Evolutionary conservation across 1,140 invertebrate species (phyloP), one percentile per base, ranked within the genome.

Genomic region (Aphaenogaster rudis): DNA sequence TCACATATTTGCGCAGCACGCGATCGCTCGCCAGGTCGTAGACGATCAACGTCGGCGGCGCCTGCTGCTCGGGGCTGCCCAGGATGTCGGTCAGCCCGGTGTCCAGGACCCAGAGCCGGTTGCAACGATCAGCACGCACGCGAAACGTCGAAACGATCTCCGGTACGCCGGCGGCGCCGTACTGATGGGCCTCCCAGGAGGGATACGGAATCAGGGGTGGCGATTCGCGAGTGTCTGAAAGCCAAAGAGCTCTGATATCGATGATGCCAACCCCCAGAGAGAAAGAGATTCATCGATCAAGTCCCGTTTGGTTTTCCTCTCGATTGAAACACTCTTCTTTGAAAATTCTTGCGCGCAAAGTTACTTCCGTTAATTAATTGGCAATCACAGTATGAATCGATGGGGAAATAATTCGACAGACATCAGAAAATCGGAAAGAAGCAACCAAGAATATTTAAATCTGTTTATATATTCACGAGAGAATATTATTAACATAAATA

Each of bases 131-230:
- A 3, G 97, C 97, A 1, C 97, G 94, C 0, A 98, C 95, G 0
- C 97, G 95, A 93, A 97, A 98, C 0, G 97, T 97, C 0, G 97
- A 98, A 0, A 98, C 96, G n/a, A 98, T 96, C 91, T 97, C 97
- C 2, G 97, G 96, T 3, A 94, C 95, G 0, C 95, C 94, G 42
- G 96, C 96, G 0, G 71, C 87, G 3, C 94, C 93, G 7, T 94
- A 93, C 33, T 94, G 94, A 88, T 98, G 97, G 0, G 97, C 96
- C 80, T 97, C 96, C 97, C 97, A 98, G 71, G 96, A 97, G 3
- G 97, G 97, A 91, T 97, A 98, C 0, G 97, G 97, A 21, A 95
- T 97, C 61, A 98, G 90, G 28, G 96, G 96, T 1, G 97, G 97
- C 61, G 97, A 97, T 87, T 96, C 96, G 9, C 95, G 96, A 0